Conservation (phyloP, 2,797 vertebrate genomes). For the Megalops cyprinoides region DNA sequence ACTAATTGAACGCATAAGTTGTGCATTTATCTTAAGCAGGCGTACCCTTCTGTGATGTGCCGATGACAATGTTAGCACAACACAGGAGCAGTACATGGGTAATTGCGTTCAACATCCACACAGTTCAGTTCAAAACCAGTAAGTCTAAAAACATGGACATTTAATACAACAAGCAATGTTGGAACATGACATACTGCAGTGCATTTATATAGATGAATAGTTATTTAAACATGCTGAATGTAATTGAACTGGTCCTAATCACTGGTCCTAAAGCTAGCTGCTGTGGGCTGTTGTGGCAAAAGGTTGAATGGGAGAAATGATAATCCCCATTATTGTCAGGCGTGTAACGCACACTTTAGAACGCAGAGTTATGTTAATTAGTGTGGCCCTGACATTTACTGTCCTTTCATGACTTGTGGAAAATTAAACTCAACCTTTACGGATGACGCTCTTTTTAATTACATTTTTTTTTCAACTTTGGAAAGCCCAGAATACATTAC, state of each 20-base stretch:
- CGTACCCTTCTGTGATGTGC: background rate
- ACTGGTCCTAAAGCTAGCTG: background rate
- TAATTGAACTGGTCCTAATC: background rate
- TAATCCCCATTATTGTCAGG: background rate
- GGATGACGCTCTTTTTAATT: conserved; percentile 51
- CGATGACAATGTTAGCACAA: background rate
- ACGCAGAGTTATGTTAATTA: conserved; percentile 46
- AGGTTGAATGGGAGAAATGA: too few species aligned
- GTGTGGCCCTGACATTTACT: conserved; percentile 50
- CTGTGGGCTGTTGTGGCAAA: background rate
- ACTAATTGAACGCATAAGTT: background rate
- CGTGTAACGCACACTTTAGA: background rate
- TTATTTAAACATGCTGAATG: background rate
- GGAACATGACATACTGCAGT: background rate
- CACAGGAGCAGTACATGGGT: too few species aligned
- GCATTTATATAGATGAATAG: background rate
- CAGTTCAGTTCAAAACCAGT: too few species aligned
- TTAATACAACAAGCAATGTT: background rate
- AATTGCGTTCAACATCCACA: too few species aligned
- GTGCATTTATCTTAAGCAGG: background rate
- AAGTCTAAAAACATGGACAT: too few species aligned
- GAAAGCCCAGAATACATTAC: conserved; percentile 6
- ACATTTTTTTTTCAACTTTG: conserved; percentile 15
- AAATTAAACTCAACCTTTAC: conserved; percentile 52
- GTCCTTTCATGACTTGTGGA: conserved; percentile 36